These are phyloP conservation scores for Laspeyria flexula DNA, from an alignment of 2,888 invertebrate genomes.

Conservation along the genomic window DNA sequence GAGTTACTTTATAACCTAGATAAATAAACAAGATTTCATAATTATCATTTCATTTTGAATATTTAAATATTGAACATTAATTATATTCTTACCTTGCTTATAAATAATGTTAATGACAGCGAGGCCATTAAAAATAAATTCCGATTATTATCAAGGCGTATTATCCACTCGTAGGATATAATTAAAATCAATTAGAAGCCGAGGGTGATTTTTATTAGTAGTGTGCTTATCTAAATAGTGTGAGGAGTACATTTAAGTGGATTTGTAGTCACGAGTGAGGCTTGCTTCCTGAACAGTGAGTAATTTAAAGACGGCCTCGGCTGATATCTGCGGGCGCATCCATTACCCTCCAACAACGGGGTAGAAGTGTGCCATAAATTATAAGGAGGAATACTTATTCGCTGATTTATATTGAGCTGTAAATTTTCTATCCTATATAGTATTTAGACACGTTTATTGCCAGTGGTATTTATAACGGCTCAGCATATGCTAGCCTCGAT, in stretches of 20 bases:
- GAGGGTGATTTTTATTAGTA: conserved; percentile 69
- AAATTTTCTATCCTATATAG: conserved; percentile 62
- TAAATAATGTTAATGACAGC: not conserved
- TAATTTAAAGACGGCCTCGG: conserved; percentile 78
- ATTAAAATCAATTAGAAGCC: conserved; percentile 77
- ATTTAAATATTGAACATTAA: not conserved
- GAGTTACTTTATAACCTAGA: too few species aligned
- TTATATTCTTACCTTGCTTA: not conserved
- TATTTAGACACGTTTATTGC: conserved; percentile 40
- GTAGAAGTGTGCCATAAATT: conserved; percentile 76
- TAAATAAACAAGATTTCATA: too few species aligned
- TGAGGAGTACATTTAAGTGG: conserved; percentile 76
- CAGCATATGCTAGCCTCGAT: conserved; percentile 21
- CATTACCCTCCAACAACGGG: conserved; percentile 77
- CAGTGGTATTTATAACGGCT: conserved; percentile 33
- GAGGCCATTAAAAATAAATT: not conserved
- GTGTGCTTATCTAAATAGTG: conserved; percentile 74
- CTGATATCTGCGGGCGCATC: conserved; percentile 82
- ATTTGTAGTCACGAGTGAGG: conserved; percentile 74
- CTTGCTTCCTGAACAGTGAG: conserved; percentile 77
- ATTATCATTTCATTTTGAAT: too few species aligned
- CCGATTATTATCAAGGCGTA: conserved; percentile 11
- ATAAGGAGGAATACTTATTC: conserved; percentile 76
- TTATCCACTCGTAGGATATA: conserved; percentile 44
- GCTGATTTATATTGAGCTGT: conserved; percentile 78